These are phyloP conservation scores for Aegithalos caudatus DNA, from an alignment of 2,113 vertebrate species.

Conservation along the genomic window DNA sequence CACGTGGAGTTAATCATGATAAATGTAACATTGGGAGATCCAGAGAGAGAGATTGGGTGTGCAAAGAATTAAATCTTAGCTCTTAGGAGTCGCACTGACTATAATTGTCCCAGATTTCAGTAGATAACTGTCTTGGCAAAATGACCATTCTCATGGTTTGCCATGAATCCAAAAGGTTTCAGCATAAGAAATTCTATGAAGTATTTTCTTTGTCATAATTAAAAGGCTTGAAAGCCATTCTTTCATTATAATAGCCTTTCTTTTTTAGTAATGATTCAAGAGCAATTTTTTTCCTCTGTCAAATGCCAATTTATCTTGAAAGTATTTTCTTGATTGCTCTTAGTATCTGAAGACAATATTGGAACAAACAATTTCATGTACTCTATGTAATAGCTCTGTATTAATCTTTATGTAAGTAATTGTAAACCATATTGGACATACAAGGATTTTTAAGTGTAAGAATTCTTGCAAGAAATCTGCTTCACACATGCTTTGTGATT, in stretches of 20 bases:
- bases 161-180: neutral
- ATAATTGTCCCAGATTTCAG: conserved; percentile 11
- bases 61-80: neutral
- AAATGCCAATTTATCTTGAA: neutral
- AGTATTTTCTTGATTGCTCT: neutral
- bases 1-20: neutral
- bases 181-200: neutral
- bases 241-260: neutral
- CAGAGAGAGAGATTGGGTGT: neutral
- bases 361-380: neutral
- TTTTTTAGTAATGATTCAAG: neutral
- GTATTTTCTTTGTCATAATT: neutral
- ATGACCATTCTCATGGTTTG: neutral
- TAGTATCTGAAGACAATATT: neutral
- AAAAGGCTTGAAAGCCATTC: neutral
- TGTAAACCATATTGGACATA: neutral
- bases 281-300: neutral
- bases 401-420: neutral
- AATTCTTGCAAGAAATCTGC: neutral
- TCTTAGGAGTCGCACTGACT: conserved; percentile 1
- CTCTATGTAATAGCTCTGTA: neutral
- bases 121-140: neutral
- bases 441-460: neutral
- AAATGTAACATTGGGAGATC: neutral
- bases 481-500: neutral